Percentiles rank a stretch among this genome's conserved stretches.
phyloP scores from a whole-genome alignment of 2,797 vertebrate species.

The Diglossa cyanea region DNA sequence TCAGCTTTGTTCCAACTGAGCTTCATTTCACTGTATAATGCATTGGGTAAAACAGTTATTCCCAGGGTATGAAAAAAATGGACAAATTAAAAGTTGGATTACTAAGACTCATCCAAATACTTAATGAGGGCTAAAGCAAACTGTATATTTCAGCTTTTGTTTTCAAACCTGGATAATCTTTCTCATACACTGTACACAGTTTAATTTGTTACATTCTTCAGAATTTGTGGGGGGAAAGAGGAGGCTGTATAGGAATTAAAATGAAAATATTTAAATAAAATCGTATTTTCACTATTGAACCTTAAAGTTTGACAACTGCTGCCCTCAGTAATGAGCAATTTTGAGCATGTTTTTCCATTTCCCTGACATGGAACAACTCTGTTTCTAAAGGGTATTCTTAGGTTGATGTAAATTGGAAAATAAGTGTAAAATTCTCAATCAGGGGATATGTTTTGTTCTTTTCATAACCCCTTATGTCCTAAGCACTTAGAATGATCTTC shows the following conservation, averaged over 20 bases:
- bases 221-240: constrained; percentile 14
- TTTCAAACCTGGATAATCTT: constrained; percentile 70
- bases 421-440: constrained; percentile 13
- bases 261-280: constrained; percentile 74
- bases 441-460: constrained; percentile 23
- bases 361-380: neutral
- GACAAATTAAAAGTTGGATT: constrained; percentile 44
- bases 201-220: constrained; percentile 62
- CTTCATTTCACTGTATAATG: constrained; percentile 38
- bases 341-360: constrained; percentile 25
- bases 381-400: constrained; percentile 33
- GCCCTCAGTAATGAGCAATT: constrained; percentile 44
- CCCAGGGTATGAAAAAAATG: constrained; percentile 43
- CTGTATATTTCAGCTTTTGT: constrained; percentile 63
- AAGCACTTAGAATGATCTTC: constrained; percentile 50
- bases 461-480: constrained; percentile 17
- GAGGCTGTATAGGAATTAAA: constrained; percentile 67
- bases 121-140: constrained; percentile 62
- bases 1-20: constrained; percentile 58
- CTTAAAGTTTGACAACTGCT: constrained; percentile 67
- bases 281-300: constrained; percentile 59
- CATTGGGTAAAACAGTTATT: constrained; percentile 66
- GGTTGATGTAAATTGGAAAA: constrained; percentile 20
- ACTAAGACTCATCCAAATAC: constrained; percentile 37
- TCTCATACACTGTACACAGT: constrained; percentile 49